Base-by-base conservation (phyloP, 2,888 invertebrate species). In the Venustoraphidia nigricollis region DNA sequence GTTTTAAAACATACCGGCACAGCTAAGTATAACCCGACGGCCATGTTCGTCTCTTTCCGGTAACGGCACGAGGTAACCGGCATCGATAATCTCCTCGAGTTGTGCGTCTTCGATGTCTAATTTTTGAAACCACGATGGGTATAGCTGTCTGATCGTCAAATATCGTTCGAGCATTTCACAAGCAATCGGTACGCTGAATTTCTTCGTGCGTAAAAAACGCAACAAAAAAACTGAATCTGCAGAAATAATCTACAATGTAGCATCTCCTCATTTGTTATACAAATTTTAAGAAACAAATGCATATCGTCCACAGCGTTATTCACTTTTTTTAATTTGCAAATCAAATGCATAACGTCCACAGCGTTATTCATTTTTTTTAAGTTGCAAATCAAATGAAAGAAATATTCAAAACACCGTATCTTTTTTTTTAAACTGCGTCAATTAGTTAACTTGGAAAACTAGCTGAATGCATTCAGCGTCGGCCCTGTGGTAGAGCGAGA, bases 101-200 rank as follows among this genome's bases (percentile, higher is more conserved):
- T 81, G 79, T 1, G 85, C 81, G 61, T 91, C 89, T 50, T 83
- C 71, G 46, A 85, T 79, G 59, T 90, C 86, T 44, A 91, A 68
- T 50, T 83, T 81, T 55, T 77, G 76, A 69, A 91, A 93, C 90
- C 91, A 91, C 45, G 83, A 77, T 0, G 91, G 87, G 59, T 88
- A 84, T 58, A 89, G 71, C 63, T 89, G 86, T 8, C 92, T 72
- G 54, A 91, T 85, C 35, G 83, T 84, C 48, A 93, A 70, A 65
- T 92, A 93, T 44, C 86, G 77, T 63, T 92, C 90, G 54, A 93
- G 66, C 81, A 92, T 85, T 53, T 87, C 84, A 58, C 90, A 87
- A 0, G 92, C 83, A 62, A 84, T 77, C 0, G 86, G 85, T 14
- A 92, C 78, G 36, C 86, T 86, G 67, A 86, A 92, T 63, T 91